Conservation (phyloP, 2,113 vertebrate species). For the Sorex fumeus region DNA sequence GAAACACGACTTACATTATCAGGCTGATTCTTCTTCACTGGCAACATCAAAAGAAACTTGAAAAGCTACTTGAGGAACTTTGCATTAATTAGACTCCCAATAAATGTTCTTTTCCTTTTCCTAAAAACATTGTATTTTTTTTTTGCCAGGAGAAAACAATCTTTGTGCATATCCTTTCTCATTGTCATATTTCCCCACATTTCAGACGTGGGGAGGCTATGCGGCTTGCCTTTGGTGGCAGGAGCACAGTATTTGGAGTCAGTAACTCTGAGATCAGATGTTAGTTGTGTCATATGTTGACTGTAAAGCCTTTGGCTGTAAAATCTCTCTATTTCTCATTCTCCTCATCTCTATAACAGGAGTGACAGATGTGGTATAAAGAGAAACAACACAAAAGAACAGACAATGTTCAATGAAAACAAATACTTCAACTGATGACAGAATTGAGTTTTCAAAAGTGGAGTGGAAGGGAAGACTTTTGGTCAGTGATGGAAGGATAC, state of each 20-base stretch:
- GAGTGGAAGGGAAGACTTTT: too few species aligned
- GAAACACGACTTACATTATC: not conserved
- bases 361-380: too few species aligned
- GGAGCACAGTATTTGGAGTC: not conserved
- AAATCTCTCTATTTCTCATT: not conserved
- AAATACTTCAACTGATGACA: too few species aligned
- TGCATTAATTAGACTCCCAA: not conserved
- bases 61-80: conserved; percentile 23
- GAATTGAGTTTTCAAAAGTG: too few species aligned
- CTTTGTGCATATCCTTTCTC: too few species aligned
- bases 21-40: conserved; percentile 19
- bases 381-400: too few species aligned
- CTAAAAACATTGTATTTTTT: not conserved
- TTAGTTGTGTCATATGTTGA: not conserved
- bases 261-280: not conserved
- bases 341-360: too few species aligned
- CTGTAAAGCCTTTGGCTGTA: not conserved
- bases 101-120: not conserved
- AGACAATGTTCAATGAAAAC: too few species aligned
- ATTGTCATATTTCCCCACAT: too few species aligned
- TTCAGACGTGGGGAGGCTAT: not conserved
- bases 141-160: too few species aligned
- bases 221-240: not conserved
- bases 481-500: too few species aligned
- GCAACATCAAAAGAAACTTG: conserved; percentile 48